Percentiles rank a stretch among this genome's conserved stretches.
phyloP scores from a whole-genome alignment of 2,888 invertebrate genomes.

The Tolmerus cingulatus region DNA sequence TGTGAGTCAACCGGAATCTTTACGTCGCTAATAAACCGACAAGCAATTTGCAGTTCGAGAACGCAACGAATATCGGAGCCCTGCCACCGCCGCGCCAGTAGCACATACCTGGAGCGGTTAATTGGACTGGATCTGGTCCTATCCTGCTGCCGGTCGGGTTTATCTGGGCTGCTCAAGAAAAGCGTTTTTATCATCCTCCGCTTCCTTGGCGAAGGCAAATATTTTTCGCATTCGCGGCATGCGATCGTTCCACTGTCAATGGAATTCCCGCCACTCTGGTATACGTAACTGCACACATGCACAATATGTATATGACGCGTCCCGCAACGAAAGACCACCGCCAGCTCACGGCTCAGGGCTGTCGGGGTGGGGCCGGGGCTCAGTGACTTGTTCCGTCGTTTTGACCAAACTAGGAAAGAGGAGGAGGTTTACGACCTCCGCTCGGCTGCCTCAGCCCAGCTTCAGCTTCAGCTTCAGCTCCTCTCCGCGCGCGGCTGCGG shows the following conservation, averaged over 20 bases:
- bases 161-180: background rate
- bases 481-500: background rate
- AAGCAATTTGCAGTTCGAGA: slow-evolving; percentile 29
- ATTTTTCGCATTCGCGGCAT: background rate
- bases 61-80: background rate
- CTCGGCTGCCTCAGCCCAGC: too few relatives aligned
- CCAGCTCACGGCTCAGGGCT: background rate
- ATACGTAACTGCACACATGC: background rate
- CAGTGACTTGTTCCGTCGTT: background rate
- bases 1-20: slow-evolving; percentile 28
- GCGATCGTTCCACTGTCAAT: background rate
- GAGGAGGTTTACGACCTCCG: slow-evolving; percentile 13
- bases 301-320: background rate
- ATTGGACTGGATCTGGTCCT: slow-evolving; percentile 8
- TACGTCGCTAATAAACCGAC: slow-evolving; percentile 26
- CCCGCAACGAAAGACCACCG: background rate
- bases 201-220: background rate
- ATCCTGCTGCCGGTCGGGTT: background rate
- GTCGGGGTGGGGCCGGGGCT: background rate
- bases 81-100: background rate
- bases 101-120: slow-evolving; percentile 7
- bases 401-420: slow-evolving; percentile 29
- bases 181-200: background rate
- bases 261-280: background rate
- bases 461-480: background rate